Conservation (phyloP, 1,140 invertebrate species). For the Bombus polaris region DNA sequence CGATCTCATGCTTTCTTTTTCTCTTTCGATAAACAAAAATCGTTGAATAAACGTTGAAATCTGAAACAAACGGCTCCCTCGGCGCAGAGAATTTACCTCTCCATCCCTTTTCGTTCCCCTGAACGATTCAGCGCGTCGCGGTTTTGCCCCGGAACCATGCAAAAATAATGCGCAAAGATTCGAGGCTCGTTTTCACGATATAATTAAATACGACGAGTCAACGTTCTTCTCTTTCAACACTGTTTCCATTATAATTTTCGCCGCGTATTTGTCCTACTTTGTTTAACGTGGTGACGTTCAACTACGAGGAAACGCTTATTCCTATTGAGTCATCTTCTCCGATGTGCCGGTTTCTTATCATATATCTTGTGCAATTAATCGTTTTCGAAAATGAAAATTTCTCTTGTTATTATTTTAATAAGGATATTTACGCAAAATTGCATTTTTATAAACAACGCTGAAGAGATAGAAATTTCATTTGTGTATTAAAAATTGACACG, state of each 20-base stretch:
- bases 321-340: neutral
- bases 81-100: neutral
- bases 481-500: too few species aligned
- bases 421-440: neutral
- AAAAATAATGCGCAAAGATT: conserved; percentile 24
- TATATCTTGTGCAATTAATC: neutral
- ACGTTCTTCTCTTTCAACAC: neutral
- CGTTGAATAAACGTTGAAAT: conserved; percentile 53
- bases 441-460: too few species aligned
- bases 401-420: neutral
- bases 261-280: conserved; percentile 2
- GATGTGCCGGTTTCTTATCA: neutral
- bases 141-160: neutral
- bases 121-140: neutral
- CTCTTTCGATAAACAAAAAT: conserved; percentile 58
- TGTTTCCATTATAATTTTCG: conserved; percentile 5
- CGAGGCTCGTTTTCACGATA: conserved; percentile 10
- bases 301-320: neutral
- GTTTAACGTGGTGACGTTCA: neutral
- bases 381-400: neutral
- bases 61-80: conserved; percentile 45
- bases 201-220: conserved; percentile 7
- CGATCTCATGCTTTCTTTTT: too few species aligned
- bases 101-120: neutral
- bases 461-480: too few species aligned